Base-by-base conservation (phyloP, 2,113 vertebrate genomes). In the Rhabdornis inornatus region DNA sequence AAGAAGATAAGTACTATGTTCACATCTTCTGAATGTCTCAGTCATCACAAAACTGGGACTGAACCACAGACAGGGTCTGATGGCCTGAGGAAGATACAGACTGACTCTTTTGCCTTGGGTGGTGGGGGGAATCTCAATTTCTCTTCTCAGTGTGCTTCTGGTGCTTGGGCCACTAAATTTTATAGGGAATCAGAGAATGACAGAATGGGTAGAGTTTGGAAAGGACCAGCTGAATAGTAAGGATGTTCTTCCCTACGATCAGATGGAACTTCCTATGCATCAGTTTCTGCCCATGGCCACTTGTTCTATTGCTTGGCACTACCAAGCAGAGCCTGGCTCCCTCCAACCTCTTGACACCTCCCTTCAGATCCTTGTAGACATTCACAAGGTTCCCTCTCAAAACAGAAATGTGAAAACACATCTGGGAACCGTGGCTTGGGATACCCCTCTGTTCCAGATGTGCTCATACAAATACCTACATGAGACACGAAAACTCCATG, bases 371-470 rank as follows among this genome's bases (percentile, higher is more conserved):
- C 8, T 47, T 35, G 22, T 7, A 27, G 25, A 27, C 3, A 27
- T 40, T 40, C 10, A 13, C 55, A 40, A 68, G 9, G 9, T 15
- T 23, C 16, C 11, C n/a, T 47, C 24, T 53, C n/a, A 47, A 55
- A 5, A 35, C 9, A 44, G 23, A 78, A 63, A 30, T 33, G 21
- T 35, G 35, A 50, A 66, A 84, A 15, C 6, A 17, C 14, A 89
- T 89, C 13, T 45, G 40, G 25, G 25, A 84, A 10, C 20, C 27
- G 24, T 22, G 7, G 31, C 37, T 65, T 25, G 14, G 31, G 10
- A 37, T 25, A 53, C 2, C 2, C 2, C 14, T 77, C 33, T 66
- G 0, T n/a, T 27, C 22, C 45, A 53, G 10, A 8, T 28, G 22
- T 27, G 45, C 8, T 83, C 24, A 35, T 72, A 44, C 49, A 74